Evolutionary conservation across 1,140 invertebrate genomes (phyloP).

Genomic region (Drosophila novamexicana): DNA sequence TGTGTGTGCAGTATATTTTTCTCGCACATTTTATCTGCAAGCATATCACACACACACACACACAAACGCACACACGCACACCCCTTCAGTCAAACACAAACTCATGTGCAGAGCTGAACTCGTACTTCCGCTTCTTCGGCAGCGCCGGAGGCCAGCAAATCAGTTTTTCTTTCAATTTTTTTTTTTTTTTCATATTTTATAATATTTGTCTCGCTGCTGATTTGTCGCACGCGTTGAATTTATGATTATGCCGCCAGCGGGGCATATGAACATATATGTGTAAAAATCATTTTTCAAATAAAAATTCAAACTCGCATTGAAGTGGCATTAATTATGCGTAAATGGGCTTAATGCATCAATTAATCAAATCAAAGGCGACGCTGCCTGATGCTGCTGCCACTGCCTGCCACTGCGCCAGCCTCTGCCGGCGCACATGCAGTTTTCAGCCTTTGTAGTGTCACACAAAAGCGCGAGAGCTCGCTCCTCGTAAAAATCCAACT

Average conservation of each 20-base stretch:
- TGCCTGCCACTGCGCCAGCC: neutral
- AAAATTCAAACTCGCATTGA: slow-evolving; percentile 54
- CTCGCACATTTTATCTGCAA: slow-evolving; percentile 67
- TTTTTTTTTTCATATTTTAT: slow-evolving; percentile 30
- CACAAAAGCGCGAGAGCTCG: slow-evolving; percentile 74
- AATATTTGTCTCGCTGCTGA: slow-evolving; percentile 48
- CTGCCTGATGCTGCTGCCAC: slow-evolving; percentile 43
- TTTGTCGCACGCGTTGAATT: slow-evolving; percentile 80
- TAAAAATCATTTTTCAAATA: slow-evolving; percentile 49
- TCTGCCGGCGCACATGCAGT: slow-evolving; percentile 30
- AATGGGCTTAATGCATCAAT: slow-evolving; percentile 82
- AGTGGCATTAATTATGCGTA: slow-evolving; percentile 79
- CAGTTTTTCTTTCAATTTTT: slow-evolving; percentile 49
- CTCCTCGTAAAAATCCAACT: slow-evolving; percentile 34
- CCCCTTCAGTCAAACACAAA: slow-evolving; percentile 59
- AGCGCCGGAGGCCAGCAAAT: slow-evolving; percentile 64
- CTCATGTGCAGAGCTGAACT: slow-evolving; percentile 72
- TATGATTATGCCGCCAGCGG: slow-evolving; percentile 67
- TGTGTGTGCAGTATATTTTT: slow-evolving; percentile 55
- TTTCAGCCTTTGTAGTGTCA: slow-evolving; percentile 66
- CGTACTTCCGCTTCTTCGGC: slow-evolving; percentile 68
- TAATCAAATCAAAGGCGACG: slow-evolving; percentile 76
- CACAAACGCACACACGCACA: slow-evolving; percentile 29
- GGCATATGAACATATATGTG: slow-evolving; percentile 36
- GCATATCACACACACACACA: slow-evolving; percentile 49